These are phyloP conservation scores for Mastacembelus armatus DNA, from an alignment of 2,797 vertebrate genomes.

Conservation along the genomic window DNA sequence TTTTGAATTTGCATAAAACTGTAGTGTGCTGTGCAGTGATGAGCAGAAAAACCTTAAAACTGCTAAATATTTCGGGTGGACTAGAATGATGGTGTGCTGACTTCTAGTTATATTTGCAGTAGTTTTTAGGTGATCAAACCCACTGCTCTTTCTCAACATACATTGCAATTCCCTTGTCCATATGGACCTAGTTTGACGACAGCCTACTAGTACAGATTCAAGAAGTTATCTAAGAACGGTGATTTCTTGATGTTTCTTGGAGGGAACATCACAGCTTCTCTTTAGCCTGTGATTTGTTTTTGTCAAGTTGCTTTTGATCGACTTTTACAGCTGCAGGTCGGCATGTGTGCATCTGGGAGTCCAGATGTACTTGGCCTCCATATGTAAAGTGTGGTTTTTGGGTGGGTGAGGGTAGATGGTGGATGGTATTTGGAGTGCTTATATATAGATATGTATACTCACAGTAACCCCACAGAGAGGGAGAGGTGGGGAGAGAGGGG, in stretches of 20 bases:
- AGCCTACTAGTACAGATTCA: background rate
- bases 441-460: conserved; percentile 36
- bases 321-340: conserved; percentile 37
- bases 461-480: conserved; percentile 29
- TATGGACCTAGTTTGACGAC: too few species aligned
- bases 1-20: conserved; percentile 14
- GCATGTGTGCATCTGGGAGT: conserved; percentile 16
- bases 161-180: too few species aligned
- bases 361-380: conserved; percentile 10
- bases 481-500: conserved; percentile 28
- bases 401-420: conserved; percentile 12
- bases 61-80: too few species aligned
- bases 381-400: conserved; percentile 13
- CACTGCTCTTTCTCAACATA: too few species aligned
- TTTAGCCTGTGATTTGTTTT: conserved; percentile 39
- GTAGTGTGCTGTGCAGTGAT: too few species aligned
- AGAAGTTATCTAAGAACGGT: too few species aligned
- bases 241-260: too few species aligned
- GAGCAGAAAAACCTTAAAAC: too few species aligned
- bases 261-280: background rate
- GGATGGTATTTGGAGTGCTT: conserved; percentile 21
- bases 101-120: background rate
- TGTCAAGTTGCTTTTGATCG: conserved; percentile 31
- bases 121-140: too few species aligned
- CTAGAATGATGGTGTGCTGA: too few species aligned